These are phyloP conservation scores for Petroica traversi DNA, from an alignment of 2,113 vertebrate genomes.

Conservation along the genomic window DNA sequence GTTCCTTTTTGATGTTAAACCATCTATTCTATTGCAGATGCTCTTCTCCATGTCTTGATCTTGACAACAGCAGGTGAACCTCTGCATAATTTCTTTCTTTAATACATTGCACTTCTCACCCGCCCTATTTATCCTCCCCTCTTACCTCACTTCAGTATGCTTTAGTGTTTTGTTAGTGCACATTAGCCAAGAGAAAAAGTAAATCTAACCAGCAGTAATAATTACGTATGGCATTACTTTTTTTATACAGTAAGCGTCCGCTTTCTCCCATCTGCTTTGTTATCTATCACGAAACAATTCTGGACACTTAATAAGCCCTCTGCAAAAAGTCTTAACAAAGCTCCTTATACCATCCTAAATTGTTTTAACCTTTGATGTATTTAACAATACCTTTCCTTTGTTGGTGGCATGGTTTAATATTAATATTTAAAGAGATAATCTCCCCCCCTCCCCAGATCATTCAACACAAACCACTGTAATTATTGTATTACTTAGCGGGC, in stretches of 20 bases:
- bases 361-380: not conserved
- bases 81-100: constrained; percentile 79
- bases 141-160: constrained; percentile 67
- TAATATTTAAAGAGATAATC: not conserved
- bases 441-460: not conserved
- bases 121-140: constrained; percentile 1
- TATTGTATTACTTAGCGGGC: not conserved
- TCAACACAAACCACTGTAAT: not conserved
- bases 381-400: not conserved
- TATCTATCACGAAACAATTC: not conserved
- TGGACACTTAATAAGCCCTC: not conserved
- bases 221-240: not conserved
- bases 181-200: not conserved
- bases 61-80: constrained; percentile 98
- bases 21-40: constrained; percentile 89
- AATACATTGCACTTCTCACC: constrained; percentile 45
- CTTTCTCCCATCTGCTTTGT: not conserved
- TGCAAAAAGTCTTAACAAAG: not conserved
- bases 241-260: not conserved
- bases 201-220: not conserved
- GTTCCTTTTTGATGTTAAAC: constrained; percentile 74
- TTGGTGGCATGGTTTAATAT: not conserved
- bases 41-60: constrained; percentile 93
- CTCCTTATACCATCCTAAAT: not conserved
- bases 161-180: constrained; percentile 61